These are phyloP conservation scores for Pogona vitticeps DNA, from an alignment of 2,113 vertebrate genomes.

Conservation along the genomic window DNA sequence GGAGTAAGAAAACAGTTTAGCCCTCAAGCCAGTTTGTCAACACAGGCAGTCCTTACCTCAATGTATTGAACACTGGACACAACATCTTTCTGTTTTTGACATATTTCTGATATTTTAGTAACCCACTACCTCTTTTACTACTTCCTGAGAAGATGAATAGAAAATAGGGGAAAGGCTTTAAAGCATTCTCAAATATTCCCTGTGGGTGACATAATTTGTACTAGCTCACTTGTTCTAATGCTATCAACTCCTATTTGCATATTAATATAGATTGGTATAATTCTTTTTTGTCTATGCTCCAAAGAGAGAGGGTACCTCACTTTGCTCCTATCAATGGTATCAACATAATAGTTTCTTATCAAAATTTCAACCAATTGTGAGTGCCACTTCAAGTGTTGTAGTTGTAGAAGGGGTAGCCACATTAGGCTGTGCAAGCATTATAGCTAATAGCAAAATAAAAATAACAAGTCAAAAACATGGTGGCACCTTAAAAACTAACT, in stretches of 20 bases:
- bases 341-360: background rate
- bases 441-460: too few relatives aligned
- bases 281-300: background rate
- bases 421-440: too few relatives aligned
- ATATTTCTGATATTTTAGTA: background rate
- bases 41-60: background rate
- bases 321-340: background rate
- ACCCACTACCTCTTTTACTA: conserved; percentile 6
- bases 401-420: too few relatives aligned
- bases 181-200: background rate
- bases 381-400: background rate
- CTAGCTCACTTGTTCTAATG: background rate
- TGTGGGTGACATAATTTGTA: conserved; percentile 10
- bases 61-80: background rate
- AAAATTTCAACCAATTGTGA: conserved; percentile 1
- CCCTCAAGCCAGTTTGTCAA: background rate
- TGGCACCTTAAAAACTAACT: too few relatives aligned
- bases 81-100: background rate
- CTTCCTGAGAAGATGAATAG: background rate
- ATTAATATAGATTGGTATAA: background rate
- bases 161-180: background rate
- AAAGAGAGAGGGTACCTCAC: background rate
- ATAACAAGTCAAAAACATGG: too few relatives aligned
- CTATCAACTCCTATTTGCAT: background rate
- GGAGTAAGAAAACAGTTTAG: background rate